Percentiles rank a stretch among this genome's conserved stretches.
Conservation (phyloP, 1,140 invertebrate species). For the Magallana angulata region DNA sequence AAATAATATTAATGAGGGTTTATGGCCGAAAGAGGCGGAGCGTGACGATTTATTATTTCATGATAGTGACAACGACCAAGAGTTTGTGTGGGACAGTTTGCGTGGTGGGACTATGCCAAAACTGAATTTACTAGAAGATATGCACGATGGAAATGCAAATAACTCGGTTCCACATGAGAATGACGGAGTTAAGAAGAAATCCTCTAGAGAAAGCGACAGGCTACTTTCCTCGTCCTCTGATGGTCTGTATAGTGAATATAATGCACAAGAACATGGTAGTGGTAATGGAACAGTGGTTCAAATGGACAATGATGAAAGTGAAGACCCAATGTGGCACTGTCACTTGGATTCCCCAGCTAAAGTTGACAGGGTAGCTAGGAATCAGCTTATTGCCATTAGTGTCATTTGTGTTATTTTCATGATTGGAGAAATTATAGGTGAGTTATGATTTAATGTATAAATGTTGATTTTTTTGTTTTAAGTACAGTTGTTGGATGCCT, state of each 20-base stretch:
- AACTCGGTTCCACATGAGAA: not conserved
- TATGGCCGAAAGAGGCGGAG: slow-evolving; percentile 11
- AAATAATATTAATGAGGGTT: not conserved
- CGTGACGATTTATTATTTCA: slow-evolving; percentile 27
- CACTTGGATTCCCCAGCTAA: slow-evolving; percentile 50
- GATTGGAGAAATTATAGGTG: slow-evolving; percentile 93
- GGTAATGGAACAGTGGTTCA: not conserved
- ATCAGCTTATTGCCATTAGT: slow-evolving; percentile 92
- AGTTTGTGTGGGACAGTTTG: not conserved
- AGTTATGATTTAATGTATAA: slow-evolving; percentile 55
- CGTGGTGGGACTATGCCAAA: not conserved
- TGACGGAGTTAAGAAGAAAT: not conserved
- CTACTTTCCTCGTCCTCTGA: not conserved
- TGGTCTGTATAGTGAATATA: slow-evolving; percentile 24
- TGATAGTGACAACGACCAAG: not conserved
- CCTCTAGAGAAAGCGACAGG: not conserved
- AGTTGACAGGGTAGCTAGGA: slow-evolving; percentile 82
- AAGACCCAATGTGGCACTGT: slow-evolving; percentile 59
- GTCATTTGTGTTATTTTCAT: slow-evolving; percentile 94
- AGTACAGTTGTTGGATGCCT: too few relatives aligned
- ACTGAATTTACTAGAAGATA: not conserved
- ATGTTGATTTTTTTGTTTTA: too few relatives aligned
- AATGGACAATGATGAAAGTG: not conserved
- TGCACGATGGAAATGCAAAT: not conserved
- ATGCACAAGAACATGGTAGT: not conserved